Conservation (phyloP, 2,888 invertebrate species). For the Eupithecia dodoneata region DNA sequence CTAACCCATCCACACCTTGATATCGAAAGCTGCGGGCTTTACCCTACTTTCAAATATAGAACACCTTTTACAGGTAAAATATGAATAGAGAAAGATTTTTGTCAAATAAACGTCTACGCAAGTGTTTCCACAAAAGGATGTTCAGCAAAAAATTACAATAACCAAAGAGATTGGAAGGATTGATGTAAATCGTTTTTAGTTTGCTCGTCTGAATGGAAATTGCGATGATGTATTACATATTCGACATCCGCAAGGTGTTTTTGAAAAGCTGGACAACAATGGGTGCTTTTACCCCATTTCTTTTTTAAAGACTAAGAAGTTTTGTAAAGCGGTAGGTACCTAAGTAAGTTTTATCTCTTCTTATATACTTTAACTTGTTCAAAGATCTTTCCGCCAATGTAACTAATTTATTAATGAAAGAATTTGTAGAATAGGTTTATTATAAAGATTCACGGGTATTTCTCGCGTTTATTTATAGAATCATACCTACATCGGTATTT, state of each 20-base stretch:
- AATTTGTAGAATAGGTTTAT: too few species aligned
- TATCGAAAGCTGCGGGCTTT: slow-evolving; percentile 30
- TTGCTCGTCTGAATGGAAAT: slow-evolving; percentile 49
- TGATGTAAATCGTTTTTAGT: slow-evolving; percentile 58
- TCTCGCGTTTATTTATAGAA: not conserved
- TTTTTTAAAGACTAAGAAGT: not conserved
- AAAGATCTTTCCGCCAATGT: not conserved
- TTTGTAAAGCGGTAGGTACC: not conserved
- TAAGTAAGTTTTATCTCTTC: not conserved
- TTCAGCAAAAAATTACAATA: slow-evolving; percentile 38
- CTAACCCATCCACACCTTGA: slow-evolving; percentile 72
- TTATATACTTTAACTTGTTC: not conserved
- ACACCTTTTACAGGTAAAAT: slow-evolving; percentile 66
- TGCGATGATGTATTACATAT: slow-evolving; percentile 54
- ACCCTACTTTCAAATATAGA: slow-evolving; percentile 53
- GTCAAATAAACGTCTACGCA: slow-evolving; percentile 76
- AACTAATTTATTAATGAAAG: too few species aligned
- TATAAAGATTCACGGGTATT: too few species aligned
- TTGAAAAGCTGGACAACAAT: slow-evolving; percentile 34
- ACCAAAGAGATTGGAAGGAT: slow-evolving; percentile 63
- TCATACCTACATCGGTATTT: not conserved
- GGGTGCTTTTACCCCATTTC: slow-evolving; percentile 30
- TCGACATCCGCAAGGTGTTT: slow-evolving; percentile 61
- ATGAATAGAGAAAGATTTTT: slow-evolving; percentile 66
- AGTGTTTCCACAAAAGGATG: slow-evolving; percentile 64